Conservation (phyloP, 2,888 invertebrate species). For the Anarsia innoxiella region DNA sequence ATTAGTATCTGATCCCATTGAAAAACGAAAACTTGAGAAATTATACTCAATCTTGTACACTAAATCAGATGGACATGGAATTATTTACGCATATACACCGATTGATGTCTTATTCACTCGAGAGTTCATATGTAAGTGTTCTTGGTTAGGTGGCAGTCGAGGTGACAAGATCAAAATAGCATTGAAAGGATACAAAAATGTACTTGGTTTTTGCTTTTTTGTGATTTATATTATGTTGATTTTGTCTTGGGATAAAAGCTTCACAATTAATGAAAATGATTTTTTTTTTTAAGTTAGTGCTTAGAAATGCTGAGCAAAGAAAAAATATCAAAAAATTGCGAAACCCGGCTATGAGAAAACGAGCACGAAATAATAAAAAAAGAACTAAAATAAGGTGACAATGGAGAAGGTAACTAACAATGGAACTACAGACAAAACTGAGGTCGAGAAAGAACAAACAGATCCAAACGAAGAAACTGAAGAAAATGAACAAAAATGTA, state of each 20-base stretch:
- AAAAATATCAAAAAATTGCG: too few species aligned
- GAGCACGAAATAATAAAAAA: background rate
- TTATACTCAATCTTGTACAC: conserved; percentile 6
- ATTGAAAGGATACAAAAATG: conserved; percentile 5
- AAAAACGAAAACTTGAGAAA: conserved; percentile 7
- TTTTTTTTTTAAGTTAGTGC: conserved; percentile 6
- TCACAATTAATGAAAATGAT: conserved; percentile 5
- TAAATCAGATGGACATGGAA: conserved; percentile 4
- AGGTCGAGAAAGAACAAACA: background rate
- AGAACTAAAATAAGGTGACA: background rate
- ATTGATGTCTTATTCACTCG: conserved; percentile 6
- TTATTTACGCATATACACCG: conserved; percentile 5
- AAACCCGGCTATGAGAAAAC: background rate
- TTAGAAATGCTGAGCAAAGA: conserved; percentile 5
- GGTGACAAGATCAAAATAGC: conserved; percentile 7
- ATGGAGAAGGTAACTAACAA: background rate
- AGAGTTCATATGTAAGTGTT: conserved; percentile 7
- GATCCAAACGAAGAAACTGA: background rate
- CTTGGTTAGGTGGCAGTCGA: conserved; percentile 9
- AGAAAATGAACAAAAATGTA: background rate
- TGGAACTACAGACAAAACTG: background rate
- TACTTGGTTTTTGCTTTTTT: conserved; percentile 7
- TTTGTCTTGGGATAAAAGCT: conserved; percentile 6
- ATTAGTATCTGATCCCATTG: conserved; percentile 3
- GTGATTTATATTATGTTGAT: too few species aligned